Conservation (phyloP, 53 echinoderm and acorn worm species). For the Mesocentrotus franciscanus region DNA sequence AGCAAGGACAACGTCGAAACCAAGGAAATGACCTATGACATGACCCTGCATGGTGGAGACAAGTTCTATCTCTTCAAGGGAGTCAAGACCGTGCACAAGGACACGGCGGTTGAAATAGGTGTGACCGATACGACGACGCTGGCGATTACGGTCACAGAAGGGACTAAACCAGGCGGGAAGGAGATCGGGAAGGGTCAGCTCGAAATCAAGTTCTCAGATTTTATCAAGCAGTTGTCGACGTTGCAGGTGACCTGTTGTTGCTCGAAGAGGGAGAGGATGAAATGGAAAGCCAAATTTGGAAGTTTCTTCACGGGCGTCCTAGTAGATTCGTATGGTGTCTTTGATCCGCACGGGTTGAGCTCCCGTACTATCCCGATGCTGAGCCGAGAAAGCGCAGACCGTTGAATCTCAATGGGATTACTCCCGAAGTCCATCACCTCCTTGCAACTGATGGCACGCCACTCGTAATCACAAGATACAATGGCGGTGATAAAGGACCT, state of each 20-base stretch:
- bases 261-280: slow-evolving; percentile 54
- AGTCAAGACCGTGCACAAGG: slow-evolving; percentile 77
- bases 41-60: slow-evolving; percentile 66
- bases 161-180: slow-evolving; percentile 20
- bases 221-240: slow-evolving; percentile 77
- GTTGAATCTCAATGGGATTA: slow-evolving; percentile 49
- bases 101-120: slow-evolving; percentile 78
- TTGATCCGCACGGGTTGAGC: slow-evolving; percentile 52
- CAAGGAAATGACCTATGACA: slow-evolving; percentile 75
- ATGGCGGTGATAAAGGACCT: slow-evolving; percentile 68
- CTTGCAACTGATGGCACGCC: slow-evolving; percentile 54
- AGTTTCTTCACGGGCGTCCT: slow-evolving; percentile 78
- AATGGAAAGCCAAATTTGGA: slow-evolving; percentile 79
- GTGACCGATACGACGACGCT: slow-evolving; percentile 77
- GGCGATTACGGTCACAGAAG: slow-evolving; percentile 68
- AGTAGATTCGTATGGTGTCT: slow-evolving; percentile 74
- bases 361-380: slow-evolving; percentile 20
- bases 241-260: slow-evolving; percentile 69
- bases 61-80: slow-evolving; percentile 68
- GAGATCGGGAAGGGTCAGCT: slow-evolving; percentile 68
- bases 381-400: slow-evolving; percentile 39
- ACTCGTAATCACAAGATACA: slow-evolving; percentile 64
- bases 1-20: slow-evolving; percentile 70
- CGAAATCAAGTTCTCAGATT: slow-evolving; percentile 73
- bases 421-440: slow-evolving; percentile 55